Conservation (phyloP, 37 sponge, comb jelly and placozoan species). For the Hexactinellida sp. region DNA sequence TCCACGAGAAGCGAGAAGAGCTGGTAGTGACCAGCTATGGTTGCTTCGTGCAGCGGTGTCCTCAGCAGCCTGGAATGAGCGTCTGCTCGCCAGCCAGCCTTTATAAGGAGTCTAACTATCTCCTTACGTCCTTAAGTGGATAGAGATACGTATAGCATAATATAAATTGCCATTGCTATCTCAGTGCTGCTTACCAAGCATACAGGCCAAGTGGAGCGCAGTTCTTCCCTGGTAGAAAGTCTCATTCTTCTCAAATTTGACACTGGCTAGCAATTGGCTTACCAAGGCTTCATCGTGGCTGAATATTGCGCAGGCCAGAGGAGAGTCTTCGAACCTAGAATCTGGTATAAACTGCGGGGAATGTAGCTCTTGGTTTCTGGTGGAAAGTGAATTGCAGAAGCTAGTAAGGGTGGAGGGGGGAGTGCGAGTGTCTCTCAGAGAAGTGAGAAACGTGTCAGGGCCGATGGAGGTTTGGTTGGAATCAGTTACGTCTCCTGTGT, state of each 20-base stretch:
- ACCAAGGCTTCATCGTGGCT: not conserved
- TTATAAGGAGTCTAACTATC: slow-evolving; percentile 29
- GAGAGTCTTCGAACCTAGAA: not conserved
- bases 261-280: not conserved
- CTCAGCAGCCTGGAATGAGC: slow-evolving; percentile 22
- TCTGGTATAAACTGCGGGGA: not conserved
- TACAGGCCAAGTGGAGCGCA: slow-evolving; percentile 44
- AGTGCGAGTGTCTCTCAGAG: not conserved
- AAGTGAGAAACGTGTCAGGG: not conserved
- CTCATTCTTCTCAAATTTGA: not conserved
- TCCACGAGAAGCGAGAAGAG: slow-evolving; percentile 29
- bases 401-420: not conserved
- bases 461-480: not conserved
- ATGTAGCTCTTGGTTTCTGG: not conserved
- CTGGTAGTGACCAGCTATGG: slow-evolving; percentile 40
- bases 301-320: not conserved
- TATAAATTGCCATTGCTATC: not conserved
- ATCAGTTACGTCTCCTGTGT: not conserved
- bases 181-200: slow-evolving; percentile 23
- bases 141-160: not conserved
- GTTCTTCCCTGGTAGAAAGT: slow-evolving; percentile 21
- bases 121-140: slow-evolving; percentile 11
- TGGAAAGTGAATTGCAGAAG: not conserved
- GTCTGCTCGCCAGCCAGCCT: slow-evolving; percentile 29
- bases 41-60: slow-evolving; percentile 65